Evolutionary conservation across 2,888 invertebrate genomes (phyloP).

Genomic region (Andrena chrysosceles): DNA sequence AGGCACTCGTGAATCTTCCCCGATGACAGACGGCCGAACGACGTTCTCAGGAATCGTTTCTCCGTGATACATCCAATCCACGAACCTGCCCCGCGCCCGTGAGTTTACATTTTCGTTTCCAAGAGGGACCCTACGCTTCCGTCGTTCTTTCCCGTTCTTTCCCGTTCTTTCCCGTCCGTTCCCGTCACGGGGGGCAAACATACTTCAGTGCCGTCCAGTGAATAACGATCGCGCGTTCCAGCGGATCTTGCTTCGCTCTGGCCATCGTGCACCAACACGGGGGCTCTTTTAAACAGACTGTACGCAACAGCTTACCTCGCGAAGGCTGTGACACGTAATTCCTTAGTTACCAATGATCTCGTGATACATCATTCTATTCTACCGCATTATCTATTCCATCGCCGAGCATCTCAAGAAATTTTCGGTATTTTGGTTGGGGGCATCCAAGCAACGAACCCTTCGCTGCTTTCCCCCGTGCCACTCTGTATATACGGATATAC

Average conservation of each 20-base stretch:
- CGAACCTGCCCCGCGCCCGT: not conserved
- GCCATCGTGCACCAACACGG: conserved; percentile 6
- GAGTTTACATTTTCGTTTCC: conserved; percentile 13
- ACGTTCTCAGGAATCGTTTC: conserved; percentile 19
- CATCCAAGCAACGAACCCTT: not conserved
- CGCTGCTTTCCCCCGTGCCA: not conserved
- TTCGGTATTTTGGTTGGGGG: not conserved
- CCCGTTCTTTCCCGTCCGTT: not conserved
- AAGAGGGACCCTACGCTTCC: conserved; percentile 25
- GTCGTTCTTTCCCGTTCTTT: conserved; percentile 20
- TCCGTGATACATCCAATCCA: not conserved
- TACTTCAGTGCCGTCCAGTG: conserved; percentile 40
- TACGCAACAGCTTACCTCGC: conserved; percentile 32
- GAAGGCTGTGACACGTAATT: conserved; percentile 25
- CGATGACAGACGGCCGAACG: conserved; percentile 34
- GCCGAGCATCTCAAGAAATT: conserved; percentile 14
- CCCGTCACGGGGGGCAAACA: conserved; percentile 4
- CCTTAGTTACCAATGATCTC: conserved; percentile 51
- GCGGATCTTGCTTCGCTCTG: conserved; percentile 6
- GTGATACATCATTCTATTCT: conserved; percentile 35
- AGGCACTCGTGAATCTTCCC: not conserved
- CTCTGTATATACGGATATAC: not conserved
- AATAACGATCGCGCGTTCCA: conserved; percentile 44
- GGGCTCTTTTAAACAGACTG: not conserved
- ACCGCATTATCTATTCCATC: conserved; percentile 4